Percentiles rank a stretch among this genome's conserved stretches.
Conservation (phyloP, 2,797 vertebrate genomes). For the Cyprinodon diabolis region DNA sequence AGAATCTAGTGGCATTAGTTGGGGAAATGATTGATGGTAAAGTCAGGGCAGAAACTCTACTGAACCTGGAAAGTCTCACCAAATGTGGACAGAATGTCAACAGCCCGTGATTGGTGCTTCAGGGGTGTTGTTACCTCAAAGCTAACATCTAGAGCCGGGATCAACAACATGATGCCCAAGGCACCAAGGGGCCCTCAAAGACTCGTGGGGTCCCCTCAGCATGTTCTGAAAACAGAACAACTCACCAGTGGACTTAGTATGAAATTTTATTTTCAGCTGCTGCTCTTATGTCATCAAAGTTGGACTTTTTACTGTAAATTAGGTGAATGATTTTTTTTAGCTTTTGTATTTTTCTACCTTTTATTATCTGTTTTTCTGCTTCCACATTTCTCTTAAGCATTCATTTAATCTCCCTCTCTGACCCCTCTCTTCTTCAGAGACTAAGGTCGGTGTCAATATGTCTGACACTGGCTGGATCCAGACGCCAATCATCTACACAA, state of each 20-base stretch:
- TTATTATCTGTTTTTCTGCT: neutral
- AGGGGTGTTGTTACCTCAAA: no score
- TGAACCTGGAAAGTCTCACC: no score
- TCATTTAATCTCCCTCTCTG: neutral
- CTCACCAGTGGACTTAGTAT: no score
- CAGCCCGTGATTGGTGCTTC: no score
- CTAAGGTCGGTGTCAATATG: slow-evolving; percentile 4
- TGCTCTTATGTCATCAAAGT: neutral
- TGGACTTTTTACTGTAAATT: slow-evolving; percentile 8
- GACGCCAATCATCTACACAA: slow-evolving; percentile 8
- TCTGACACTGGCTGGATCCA: slow-evolving; percentile 11
- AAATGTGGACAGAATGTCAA: no score
- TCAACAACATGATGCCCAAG: no score
- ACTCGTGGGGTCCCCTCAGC: no score
- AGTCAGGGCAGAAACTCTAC: no score
- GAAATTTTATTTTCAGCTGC: neutral
- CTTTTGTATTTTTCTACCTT: neutral
- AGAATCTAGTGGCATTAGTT: no score
- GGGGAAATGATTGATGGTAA: no score
- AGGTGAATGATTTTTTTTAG: neutral
- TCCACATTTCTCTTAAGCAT: neutral
- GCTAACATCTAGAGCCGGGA: neutral
- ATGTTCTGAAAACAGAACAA: no score
- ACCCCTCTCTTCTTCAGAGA: neutral
- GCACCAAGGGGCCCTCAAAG: no score